Percentiles rank a stretch among this genome's conserved stretches.
phyloP scores from a whole-genome alignment of 2,797 vertebrate genomes.

The Smutsia gigantea region DNA sequence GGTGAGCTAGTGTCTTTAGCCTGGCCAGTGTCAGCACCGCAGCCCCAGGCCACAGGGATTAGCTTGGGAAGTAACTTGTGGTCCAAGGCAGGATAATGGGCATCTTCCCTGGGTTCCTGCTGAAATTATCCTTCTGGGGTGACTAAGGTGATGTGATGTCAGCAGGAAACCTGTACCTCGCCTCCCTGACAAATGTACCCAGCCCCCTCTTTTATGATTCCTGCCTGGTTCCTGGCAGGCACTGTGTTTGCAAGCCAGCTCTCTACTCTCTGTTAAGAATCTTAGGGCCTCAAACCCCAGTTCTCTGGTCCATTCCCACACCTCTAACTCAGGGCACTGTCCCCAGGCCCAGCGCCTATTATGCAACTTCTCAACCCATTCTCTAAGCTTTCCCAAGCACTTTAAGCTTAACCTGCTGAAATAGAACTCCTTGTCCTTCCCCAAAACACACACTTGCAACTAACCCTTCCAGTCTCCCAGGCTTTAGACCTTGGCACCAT shows the following conservation, averaged over 20 bases:
- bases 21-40: neutral
- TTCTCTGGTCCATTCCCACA: neutral
- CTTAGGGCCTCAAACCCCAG: neutral
- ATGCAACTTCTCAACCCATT: neutral
- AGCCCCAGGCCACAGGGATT: neutral
- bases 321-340: neutral
- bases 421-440: neutral
- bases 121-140: neutral
- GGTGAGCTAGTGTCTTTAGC: neutral
- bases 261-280: accelerated
- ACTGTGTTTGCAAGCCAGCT: neutral
- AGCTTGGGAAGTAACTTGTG: neutral
- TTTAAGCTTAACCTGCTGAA: neutral
- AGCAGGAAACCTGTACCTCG: neutral
- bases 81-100: neutral
- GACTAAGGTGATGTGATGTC: neutral
- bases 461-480: neutral
- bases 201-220: neutral
- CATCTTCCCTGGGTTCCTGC: neutral
- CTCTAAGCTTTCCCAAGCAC: neutral
- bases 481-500: neutral
- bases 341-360: neutral
- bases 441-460: neutral
- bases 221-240: neutral
- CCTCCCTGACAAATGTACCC: neutral